Base-by-base conservation (phyloP, 92 coral and sea anemone genomes). In the Siderastrea siderea region DNA sequence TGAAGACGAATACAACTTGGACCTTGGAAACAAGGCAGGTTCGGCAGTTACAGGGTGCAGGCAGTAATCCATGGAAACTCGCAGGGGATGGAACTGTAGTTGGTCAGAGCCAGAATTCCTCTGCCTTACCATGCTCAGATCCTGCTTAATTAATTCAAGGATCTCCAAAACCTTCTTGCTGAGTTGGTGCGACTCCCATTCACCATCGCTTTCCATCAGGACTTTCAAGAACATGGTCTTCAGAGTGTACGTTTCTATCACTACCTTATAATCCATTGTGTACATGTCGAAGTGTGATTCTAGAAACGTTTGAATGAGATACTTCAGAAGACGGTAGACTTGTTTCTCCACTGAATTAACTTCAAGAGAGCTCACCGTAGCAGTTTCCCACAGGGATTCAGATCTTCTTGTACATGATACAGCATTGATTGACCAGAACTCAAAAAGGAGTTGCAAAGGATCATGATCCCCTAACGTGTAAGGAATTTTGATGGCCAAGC, bases 341-440 rank as follows among this genome's bases (percentile, higher is more conserved):
- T 55, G 92, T 65, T 81, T 74, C 76, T 88, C 88, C 17, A 50
- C 76, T 13, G 93, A 86, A 5, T 90, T 14, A 61, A 90, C 47
- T 16, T 75, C 77, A 49, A 90, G 91, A 57, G 86, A 78, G 8
- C 75, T 68, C 10, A 86, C 6, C 10, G 13, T 79, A 5, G 77
- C 9, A 13, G 43, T 60, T 67, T 90, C 93, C 87, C 86, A 90
- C 0, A 11, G 55, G 5, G 91, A 78, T 26, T 90, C 93, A 11
- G 93, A 90, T 11, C 93, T 79, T 15, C 93, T 79, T 72, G 91
- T 46, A 66, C 91, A 90, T 48, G 74, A 57, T 4, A 90, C 44
- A n/a, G 81, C 5, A 51, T 86, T 90, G 70, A 90, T 72, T 26
- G 93, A 90, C 91, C 91, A 86, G 87, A 90, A 90, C 44, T 86